Evolutionary conservation across 2,888 invertebrate genomes (phyloP).

Genomic region (Hylaea fasciaria): DNA sequence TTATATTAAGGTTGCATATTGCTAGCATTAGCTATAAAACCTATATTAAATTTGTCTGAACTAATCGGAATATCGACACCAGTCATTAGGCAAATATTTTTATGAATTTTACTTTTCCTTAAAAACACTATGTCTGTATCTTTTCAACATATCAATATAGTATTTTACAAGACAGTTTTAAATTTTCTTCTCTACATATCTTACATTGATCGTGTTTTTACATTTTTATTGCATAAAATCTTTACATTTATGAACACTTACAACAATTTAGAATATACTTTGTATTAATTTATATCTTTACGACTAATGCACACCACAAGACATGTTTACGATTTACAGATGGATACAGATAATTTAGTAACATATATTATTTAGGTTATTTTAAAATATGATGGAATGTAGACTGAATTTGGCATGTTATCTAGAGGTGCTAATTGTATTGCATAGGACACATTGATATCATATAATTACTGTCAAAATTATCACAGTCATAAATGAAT

Average conservation of each 20-base stretch:
- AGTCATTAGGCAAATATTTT: constrained; percentile 62
- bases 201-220: constrained; percentile 48
- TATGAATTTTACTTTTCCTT: constrained; percentile 52
- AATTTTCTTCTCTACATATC: constrained; percentile 46
- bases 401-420: constrained; percentile 1
- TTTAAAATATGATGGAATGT: constrained; percentile 24
- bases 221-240: constrained; percentile 68
- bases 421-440: too few species aligned
- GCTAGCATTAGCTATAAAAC: too few species aligned
- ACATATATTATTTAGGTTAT: neutral
- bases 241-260: constrained; percentile 81
- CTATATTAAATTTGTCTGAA: too few species aligned
- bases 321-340: constrained; percentile 8
- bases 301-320: constrained; percentile 60
- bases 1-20: too few species aligned
- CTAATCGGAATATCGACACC: constrained; percentile 11
- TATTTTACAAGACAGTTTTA: constrained; percentile 56
- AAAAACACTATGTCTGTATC: constrained; percentile 47
- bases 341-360: neutral
- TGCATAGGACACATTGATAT: too few species aligned
- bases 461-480: too few species aligned
- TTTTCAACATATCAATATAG: constrained; percentile 51
- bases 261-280: constrained; percentile 81
- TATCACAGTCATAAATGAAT: too few species aligned
- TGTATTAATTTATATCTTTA: constrained; percentile 43